Conservation (phyloP, 2,113 vertebrate genomes). For the Podocnemis expansa region DNA sequence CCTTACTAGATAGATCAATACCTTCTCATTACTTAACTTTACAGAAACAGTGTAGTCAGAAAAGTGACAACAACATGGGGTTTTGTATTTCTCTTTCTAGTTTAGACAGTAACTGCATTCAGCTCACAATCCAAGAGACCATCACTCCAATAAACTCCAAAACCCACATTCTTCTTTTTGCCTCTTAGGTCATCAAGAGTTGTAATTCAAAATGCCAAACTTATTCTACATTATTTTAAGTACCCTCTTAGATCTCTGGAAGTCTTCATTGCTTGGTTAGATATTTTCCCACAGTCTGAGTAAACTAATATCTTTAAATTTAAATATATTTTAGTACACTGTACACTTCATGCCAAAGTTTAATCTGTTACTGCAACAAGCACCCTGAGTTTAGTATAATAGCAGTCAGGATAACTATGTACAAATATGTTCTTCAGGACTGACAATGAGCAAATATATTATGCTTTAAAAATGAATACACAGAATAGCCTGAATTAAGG, state of each 20-base stretch:
- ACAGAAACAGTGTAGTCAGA: background rate
- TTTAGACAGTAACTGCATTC: background rate
- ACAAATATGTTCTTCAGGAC: background rate
- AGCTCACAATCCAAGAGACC: background rate
- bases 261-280: background rate
- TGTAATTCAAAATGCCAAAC: background rate
- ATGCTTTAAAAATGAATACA: background rate
- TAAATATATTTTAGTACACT: background rate
- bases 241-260: background rate
- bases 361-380: background rate
- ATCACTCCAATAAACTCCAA: background rate
- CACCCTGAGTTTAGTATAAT: background rate
- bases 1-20: background rate
- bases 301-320: background rate
- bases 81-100: background rate
- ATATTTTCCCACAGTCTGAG: background rate
- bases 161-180: background rate
- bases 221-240: background rate
- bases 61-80: background rate
- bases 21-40: background rate
- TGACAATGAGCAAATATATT: background rate
- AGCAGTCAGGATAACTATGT: background rate
- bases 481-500: background rate
- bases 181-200: background rate
- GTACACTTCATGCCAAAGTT: background rate